Evolutionary conservation across 2,797 vertebrate genomes (phyloP).

Genomic region (Gambusia yucatana): DNA sequence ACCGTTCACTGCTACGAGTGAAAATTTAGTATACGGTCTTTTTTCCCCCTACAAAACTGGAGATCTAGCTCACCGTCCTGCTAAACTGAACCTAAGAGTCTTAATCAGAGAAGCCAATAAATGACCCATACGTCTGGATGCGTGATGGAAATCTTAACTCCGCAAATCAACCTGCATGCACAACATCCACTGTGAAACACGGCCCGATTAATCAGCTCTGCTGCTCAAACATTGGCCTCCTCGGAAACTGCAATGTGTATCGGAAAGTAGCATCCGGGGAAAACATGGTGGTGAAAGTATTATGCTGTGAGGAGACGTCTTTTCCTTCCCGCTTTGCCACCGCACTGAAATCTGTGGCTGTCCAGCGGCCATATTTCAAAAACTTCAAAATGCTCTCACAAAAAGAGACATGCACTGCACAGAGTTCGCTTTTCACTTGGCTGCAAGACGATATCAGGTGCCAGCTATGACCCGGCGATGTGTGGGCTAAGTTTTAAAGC

Average conservation of each 20-base stretch:
- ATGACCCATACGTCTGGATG: not conserved
- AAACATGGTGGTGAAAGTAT: not conserved
- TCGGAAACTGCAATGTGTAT: not conserved
- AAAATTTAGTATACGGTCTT: not conserved
- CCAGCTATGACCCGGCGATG: conserved; percentile 13
- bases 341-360: not conserved
- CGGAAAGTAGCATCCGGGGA: not conserved
- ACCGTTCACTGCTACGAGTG: not conserved
- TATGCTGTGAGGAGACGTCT: not conserved
- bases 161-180: not conserved
- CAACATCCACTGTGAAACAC: not conserved
- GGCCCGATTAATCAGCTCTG: not conserved
- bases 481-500: conserved; percentile 33
- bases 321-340: not conserved
- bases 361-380: not conserved
- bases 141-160: not conserved
- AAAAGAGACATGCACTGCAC: not conserved
- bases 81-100: not conserved
- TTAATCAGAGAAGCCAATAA: not conserved
- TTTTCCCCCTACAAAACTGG: not conserved
- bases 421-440: not conserved
- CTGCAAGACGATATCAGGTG: conserved; percentile 13
- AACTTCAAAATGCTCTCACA: not conserved
- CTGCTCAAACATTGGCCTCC: not conserved
- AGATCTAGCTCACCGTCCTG: not conserved